A percentile compares a stretch with the other conserved stretches of the same genome.
Conservation (phyloP, 2,113 vertebrate genomes). For the Crotalus helleri region DNA sequence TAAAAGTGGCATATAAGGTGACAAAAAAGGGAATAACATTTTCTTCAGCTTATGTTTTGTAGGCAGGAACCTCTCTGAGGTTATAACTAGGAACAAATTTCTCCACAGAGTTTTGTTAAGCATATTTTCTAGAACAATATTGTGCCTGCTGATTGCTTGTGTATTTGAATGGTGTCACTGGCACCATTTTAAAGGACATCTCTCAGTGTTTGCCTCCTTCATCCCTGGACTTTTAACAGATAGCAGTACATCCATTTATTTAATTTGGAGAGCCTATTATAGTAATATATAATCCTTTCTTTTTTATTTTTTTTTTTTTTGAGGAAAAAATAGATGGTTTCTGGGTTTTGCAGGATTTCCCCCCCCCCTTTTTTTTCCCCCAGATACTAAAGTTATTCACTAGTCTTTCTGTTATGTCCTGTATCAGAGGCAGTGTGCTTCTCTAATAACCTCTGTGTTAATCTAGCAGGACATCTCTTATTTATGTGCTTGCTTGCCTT, state of each 20-base stretch:
- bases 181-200: background rate
- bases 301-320: background rate
- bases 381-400: background rate
- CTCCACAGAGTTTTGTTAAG: background rate
- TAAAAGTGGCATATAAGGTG: background rate
- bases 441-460: background rate
- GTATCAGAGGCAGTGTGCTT: background rate
- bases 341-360: background rate
- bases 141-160: background rate
- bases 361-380: too few species aligned
- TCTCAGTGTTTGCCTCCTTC: background rate
- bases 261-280: too few species aligned
- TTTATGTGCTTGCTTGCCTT: background rate
- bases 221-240: background rate
- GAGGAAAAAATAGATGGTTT: background rate
- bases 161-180: background rate
- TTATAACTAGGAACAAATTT: background rate
- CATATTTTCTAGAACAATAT: background rate
- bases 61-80: background rate
- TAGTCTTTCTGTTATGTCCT: background rate
- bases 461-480: background rate
- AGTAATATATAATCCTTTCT: background rate
- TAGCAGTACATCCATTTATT: background rate
- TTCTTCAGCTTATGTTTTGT: background rate
- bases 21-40: background rate